These are phyloP conservation scores for Eretmochelys imbricata DNA, from an alignment of 2,113 vertebrate genomes.

Conservation along the genomic window DNA sequence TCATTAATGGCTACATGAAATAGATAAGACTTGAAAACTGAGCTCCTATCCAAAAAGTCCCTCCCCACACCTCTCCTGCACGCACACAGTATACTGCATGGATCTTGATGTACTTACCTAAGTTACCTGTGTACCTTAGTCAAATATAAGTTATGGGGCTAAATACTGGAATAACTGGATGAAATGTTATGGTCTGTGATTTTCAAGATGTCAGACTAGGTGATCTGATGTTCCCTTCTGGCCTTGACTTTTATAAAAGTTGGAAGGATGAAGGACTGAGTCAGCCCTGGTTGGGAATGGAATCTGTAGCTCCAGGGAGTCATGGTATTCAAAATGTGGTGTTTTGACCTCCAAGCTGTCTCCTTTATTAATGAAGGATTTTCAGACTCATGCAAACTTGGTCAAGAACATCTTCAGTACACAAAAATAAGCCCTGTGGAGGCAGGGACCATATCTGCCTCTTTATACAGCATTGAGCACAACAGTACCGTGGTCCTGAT, in stretches of 20 bases:
- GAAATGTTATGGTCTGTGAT: neutral
- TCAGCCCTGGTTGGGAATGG: neutral
- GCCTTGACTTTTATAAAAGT: conserved; percentile 10
- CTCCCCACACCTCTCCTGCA: too few relatives aligned
- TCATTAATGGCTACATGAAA: neutral
- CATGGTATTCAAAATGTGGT: neutral
- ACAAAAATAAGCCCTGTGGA: neutral
- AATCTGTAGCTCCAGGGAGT: neutral
- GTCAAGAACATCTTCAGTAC: neutral
- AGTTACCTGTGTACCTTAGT: neutral
- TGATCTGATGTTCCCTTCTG: conserved; percentile 17
- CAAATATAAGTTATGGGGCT: conserved; percentile 4
- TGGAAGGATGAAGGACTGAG: conserved; percentile 40
- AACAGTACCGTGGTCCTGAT: neutral
- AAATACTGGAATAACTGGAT: neutral
- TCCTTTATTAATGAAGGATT: neutral
- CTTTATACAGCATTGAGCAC: neutral
- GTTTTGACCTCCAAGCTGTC: neutral
- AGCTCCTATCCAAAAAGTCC: neutral
- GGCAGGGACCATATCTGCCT: neutral
- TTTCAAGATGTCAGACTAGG: neutral
- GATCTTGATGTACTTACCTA: too few relatives aligned
- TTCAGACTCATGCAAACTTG: neutral
- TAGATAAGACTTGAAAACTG: neutral
- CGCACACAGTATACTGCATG: neutral